Evolutionary conservation across 2,888 invertebrate species (phyloP), one percentile per base, ranked within the genome.

Genomic region (Heliconius erato): DNA sequence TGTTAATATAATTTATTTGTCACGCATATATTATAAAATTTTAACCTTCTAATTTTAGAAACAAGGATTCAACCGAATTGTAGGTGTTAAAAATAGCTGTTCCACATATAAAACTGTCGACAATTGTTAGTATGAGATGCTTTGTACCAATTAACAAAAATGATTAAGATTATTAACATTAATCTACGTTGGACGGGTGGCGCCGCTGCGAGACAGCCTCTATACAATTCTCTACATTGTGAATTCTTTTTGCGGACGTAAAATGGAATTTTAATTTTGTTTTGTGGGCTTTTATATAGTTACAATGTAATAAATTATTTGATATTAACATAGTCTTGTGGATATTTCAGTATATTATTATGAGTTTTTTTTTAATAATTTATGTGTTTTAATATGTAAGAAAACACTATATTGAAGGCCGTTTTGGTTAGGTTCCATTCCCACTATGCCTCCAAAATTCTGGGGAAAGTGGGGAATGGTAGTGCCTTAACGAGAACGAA

Each of bases 141-240:
- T 91, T 89, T 90, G 89, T 91, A 90, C 91, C 91, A 95, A 95
- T 95, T 94, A 94, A 93, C 89, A 91, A 94, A 94, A 94, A 88
- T 89, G 87, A 88, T 87, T 86, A 86, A 85, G 84, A 87, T 88
- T 87, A 87, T 86, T 88, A 93, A 90, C 91, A 91, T 92, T 94
- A 93, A 93, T 93, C 92, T 91, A 89, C 89, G 85, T 88, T 87
- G 87, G 89, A 88, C 86, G 83, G 88, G 87, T 89, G 94, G 94
- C 93, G 95, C 94, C 93, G 85, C 81, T 83, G 74, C 81, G 80
- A 71, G 72, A 67, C 78, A 71, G 72, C 79, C 80, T 80, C 81
- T 84, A 69, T 80, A 72, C 81, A 63, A 71, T 79, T 67, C 76
- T 80, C 67, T 44, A 68, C 82, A 83, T 83, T 82, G 63, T 79